phyloP scores from a whole-genome alignment of 2,888 invertebrate species.

The Petrolisthes cinctipes region DNA sequence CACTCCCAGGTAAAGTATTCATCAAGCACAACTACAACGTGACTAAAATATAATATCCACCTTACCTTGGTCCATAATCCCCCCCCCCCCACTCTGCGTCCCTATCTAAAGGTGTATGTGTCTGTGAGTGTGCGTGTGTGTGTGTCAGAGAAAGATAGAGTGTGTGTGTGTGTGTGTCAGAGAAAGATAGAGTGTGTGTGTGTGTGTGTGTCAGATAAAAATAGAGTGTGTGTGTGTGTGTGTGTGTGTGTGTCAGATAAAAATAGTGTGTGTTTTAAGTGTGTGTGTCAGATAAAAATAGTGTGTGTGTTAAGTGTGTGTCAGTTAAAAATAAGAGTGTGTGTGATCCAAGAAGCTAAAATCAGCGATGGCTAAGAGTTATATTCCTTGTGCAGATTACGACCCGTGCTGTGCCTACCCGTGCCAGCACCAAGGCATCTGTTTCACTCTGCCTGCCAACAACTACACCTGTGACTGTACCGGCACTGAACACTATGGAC shows the following conservation, averaged over 20 bases:
- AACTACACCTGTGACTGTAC: conserved; percentile 70
- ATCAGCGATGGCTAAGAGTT: background rate
- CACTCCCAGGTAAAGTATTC: conserved; percentile 6
- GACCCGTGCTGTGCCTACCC: conserved; percentile 71
- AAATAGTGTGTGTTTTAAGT: background rate
- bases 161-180: too few relatives aligned
- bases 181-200: too few relatives aligned
- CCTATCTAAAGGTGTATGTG: too few relatives aligned
- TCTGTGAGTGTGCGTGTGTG: too few relatives aligned
- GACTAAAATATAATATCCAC: background rate
- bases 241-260: background rate
- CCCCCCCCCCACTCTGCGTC: background rate
- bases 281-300: background rate
- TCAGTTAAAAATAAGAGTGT: too few relatives aligned
- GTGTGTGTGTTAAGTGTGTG: too few relatives aligned
- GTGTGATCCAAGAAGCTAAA: background rate
- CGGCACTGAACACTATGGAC: conserved; percentile 69
- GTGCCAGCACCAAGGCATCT: conserved; percentile 70
- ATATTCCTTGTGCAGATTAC: conserved; percentile 46
- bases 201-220: too few relatives aligned
- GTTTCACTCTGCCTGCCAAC: conserved; percentile 68
- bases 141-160: too few relatives aligned
- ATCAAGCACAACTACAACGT: too few relatives aligned
- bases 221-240: too few relatives aligned
- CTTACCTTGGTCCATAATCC: background rate